Conservation (phyloP, 1,140 invertebrate genomes). For the Drosophila ambigua region DNA sequence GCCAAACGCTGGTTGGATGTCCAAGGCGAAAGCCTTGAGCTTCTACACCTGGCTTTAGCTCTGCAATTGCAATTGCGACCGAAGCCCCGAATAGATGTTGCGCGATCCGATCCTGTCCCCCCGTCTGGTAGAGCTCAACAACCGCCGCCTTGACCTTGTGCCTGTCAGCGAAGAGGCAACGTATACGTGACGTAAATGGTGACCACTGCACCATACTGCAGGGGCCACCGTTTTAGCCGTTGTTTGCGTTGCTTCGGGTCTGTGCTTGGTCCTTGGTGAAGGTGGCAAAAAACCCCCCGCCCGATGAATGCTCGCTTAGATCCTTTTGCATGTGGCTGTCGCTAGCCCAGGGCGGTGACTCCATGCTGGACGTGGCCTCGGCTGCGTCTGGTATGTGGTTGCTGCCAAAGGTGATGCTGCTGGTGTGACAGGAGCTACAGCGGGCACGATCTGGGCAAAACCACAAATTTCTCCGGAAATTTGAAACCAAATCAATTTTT, state of each 20-base stretch:
- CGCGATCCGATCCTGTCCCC: conserved; percentile 16
- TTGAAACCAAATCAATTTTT: conserved; percentile 38
- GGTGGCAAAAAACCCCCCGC: conserved; percentile 66
- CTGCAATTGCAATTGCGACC: neutral
- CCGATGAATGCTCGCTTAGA: conserved; percentile 25
- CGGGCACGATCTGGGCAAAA: conserved; percentile 41
- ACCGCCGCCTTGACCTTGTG: conserved; percentile 42
- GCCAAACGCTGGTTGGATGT: neutral
- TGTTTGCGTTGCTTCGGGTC: conserved; percentile 14
- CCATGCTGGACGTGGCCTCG: conserved; percentile 8
- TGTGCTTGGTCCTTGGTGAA: conserved; percentile 57
- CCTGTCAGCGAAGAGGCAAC: conserved; percentile 20
- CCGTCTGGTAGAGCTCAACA: conserved; percentile 30
- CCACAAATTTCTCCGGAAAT: conserved; percentile 39
- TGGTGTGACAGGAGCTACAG: conserved; percentile 46
- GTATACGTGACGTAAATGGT: conserved; percentile 13
- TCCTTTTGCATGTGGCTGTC: conserved; percentile 35
- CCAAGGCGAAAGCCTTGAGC: conserved; percentile 24
- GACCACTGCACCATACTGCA: conserved; percentile 7
- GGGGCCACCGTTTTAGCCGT: conserved; percentile 9
- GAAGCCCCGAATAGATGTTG: conserved; percentile 33
- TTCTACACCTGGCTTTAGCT: neutral
- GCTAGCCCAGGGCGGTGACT: conserved; percentile 14
- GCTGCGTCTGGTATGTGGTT: conserved; percentile 5
- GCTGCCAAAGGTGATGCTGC: conserved; percentile 16